phyloP scores from a whole-genome alignment of 2,797 vertebrate species.

The Cuniculus paca region DNA sequence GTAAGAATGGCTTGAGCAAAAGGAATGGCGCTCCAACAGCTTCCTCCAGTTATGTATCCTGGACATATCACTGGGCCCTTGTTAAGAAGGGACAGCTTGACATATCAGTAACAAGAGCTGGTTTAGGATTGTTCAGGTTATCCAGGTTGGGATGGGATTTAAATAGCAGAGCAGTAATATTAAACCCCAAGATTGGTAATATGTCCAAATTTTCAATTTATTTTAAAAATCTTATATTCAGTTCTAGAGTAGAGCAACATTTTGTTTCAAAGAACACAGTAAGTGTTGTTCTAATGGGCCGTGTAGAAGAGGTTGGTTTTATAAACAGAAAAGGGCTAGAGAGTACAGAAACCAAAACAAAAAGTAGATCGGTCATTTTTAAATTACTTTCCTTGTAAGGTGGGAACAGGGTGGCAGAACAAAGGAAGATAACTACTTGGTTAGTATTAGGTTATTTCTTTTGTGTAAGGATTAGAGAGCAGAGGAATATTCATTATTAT shows the following conservation, averaged over 20 bases:
- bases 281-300: neutral
- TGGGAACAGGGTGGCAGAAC: neutral
- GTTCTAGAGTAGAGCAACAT: neutral
- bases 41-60: neutral
- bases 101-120: neutral
- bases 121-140: neutral
- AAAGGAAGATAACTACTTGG: neutral
- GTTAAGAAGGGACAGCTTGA: neutral
- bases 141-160: neutral
- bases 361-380: neutral
- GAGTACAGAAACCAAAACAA: neutral
- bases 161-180: neutral
- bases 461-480: neutral
- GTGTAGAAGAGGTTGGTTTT: neutral
- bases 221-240: neutral
- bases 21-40: neutral
- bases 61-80: neutral
- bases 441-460: neutral
- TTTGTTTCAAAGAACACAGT: neutral
- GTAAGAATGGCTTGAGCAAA: neutral
- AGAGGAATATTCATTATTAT: neutral
- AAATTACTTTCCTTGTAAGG: neutral
- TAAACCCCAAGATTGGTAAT: slow-evolving; percentile 19
- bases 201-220: neutral
- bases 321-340: neutral